These are phyloP conservation scores for Danio jaintianensis DNA, from an alignment of 2,797 vertebrate species.

Conservation along the genomic window DNA sequence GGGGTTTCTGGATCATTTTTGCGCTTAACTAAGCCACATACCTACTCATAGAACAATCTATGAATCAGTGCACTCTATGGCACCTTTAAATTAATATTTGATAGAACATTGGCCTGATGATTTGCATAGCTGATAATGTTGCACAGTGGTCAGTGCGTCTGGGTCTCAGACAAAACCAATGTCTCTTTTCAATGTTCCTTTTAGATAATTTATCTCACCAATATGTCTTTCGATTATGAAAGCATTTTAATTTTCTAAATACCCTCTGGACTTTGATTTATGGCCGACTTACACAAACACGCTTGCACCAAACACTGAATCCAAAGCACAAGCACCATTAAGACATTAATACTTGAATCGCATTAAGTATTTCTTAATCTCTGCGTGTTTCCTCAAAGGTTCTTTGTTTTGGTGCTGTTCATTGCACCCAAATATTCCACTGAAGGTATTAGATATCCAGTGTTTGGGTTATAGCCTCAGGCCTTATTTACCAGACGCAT, in stretches of 20 bases:
- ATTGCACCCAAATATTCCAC: conserved; percentile 21
- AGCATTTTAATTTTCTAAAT: conserved; percentile 30
- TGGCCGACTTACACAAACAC: conserved; percentile 15
- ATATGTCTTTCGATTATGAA: conserved; percentile 1
- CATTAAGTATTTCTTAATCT: conserved; percentile 73
- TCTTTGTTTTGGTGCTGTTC: conserved; percentile 62
- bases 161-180: conserved; percentile 27
- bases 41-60: too few relatives aligned
- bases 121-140: conserved; percentile 43
- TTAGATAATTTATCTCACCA: background rate
- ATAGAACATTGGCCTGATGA: background rate
- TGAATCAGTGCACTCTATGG: too few relatives aligned
- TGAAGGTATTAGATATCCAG: conserved; percentile 34
- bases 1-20: too few relatives aligned
- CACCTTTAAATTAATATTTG: background rate
- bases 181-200: conserved; percentile 14
- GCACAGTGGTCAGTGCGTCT: conserved; percentile 19
- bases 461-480: conserved; percentile 14
- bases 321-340: conserved; percentile 56
- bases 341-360: conserved; percentile 64
- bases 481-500: conserved; percentile 38
- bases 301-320: conserved; percentile 55
- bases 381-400: conserved; percentile 58
- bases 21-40: too few relatives aligned
- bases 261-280: conserved; percentile 9